Conservation (phyloP, 2,797 vertebrate genomes). For the Huso huso region DNA sequence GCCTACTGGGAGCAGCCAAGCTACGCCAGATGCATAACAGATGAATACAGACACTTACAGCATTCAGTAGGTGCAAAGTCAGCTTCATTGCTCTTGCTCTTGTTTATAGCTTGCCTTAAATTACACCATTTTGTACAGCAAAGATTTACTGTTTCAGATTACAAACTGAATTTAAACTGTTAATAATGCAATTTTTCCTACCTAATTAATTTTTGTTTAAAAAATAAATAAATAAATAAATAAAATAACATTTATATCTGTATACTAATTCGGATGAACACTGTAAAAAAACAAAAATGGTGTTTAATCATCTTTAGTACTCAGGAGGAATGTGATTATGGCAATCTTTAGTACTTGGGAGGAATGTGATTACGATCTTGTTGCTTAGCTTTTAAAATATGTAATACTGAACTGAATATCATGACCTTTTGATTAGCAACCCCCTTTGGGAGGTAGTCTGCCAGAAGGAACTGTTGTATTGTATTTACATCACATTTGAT, state of each 20-base stretch:
- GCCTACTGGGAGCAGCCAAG: constrained; percentile 98
- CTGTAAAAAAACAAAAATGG: too few species aligned
- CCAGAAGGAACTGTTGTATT: too few species aligned
- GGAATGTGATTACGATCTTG: too few species aligned
- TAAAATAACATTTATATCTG: constrained; percentile 15
- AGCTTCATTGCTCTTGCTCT: constrained; percentile 74
- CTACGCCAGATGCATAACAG: constrained; percentile 99
- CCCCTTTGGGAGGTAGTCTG: too few species aligned
- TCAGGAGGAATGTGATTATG: too few species aligned
- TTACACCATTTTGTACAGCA: constrained; percentile 38
- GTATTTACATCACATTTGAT: too few species aligned
- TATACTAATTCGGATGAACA: constrained; percentile 8
- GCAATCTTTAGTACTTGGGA: too few species aligned
- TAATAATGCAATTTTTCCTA: constrained; percentile 35
- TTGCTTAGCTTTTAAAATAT: too few species aligned
- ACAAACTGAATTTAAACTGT: constrained; percentile 45
- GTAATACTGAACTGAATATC: too few species aligned
- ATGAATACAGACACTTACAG: constrained; percentile 99
- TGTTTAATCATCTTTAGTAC: too few species aligned
- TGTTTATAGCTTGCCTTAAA: constrained; percentile 75
- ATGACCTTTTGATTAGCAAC: too few species aligned
- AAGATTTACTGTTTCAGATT: constrained; percentile 51
- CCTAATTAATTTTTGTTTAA: constrained; percentile 30
- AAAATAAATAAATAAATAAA: constrained; percentile 3
- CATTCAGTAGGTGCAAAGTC: constrained; percentile 99